phyloP scores from a whole-genome alignment of 2,113 vertebrate species.

The Ascaphus truei region DNA sequence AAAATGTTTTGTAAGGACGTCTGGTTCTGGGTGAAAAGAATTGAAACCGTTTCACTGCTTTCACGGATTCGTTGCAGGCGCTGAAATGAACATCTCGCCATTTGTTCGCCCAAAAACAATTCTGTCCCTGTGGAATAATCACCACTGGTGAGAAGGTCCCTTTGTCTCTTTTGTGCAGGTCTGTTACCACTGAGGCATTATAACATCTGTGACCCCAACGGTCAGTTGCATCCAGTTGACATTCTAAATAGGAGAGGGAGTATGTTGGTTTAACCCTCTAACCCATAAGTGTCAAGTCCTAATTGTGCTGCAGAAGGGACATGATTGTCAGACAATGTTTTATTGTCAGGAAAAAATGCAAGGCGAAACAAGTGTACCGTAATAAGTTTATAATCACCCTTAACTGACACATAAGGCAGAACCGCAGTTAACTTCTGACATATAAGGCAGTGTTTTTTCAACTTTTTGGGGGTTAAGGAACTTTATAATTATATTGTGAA shows the following conservation, averaged over 20 bases:
- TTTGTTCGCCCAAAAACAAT: slow-evolving; percentile 1
- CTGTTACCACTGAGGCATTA: background rate
- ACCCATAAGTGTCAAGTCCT: background rate
- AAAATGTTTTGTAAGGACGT: no score
- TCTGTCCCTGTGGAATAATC: slow-evolving; percentile 12
- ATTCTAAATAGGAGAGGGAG: background rate
- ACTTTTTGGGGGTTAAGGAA: no score
- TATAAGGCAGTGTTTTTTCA: no score
- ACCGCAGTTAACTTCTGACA: no score
- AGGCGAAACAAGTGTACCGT: no score
- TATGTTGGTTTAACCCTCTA: background rate
- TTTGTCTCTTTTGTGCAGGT: slow-evolving; percentile 22
- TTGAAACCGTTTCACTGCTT: no score
- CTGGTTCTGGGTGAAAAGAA: no score
- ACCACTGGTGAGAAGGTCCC: background rate
- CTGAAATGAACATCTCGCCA: background rate
- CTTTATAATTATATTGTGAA: no score
- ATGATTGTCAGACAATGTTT: background rate
- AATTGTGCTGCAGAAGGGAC: background rate
- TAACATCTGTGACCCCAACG: slow-evolving; percentile 23
- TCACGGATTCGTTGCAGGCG: slow-evolving; percentile 1
- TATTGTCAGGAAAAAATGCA: no score
- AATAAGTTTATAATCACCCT: no score
- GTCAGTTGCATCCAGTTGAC: background rate
- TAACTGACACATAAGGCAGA: no score